phyloP scores from a whole-genome alignment of 2,888 invertebrate species.

The Apeira syringaria region DNA sequence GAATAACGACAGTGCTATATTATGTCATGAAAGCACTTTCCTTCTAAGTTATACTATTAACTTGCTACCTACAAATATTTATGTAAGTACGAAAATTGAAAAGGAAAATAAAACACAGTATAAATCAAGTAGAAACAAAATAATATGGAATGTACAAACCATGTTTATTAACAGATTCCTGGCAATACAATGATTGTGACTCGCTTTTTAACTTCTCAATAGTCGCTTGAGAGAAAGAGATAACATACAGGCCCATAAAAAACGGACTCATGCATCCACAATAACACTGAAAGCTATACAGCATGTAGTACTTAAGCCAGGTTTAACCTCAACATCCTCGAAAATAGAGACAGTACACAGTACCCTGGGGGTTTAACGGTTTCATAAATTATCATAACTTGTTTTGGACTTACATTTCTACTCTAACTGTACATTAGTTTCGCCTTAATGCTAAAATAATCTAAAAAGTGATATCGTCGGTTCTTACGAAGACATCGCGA shows the following conservation, averaged over 20 bases:
- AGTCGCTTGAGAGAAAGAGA: slow-evolving; percentile 50
- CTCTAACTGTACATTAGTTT: slow-evolving; percentile 85
- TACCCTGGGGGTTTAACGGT: slow-evolving; percentile 70
- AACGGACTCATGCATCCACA: slow-evolving; percentile 64
- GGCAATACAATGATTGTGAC: slow-evolving; percentile 82
- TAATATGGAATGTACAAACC: slow-evolving; percentile 93
- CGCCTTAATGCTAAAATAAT: slow-evolving; percentile 84
- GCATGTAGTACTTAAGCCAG: slow-evolving; percentile 69
- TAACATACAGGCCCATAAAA: slow-evolving; percentile 51
- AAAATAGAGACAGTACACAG: slow-evolving; percentile 67
- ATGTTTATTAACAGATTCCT: slow-evolving; percentile 88
- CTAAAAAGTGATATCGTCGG: slow-evolving; percentile 79
- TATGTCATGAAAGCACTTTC: slow-evolving; percentile 65
- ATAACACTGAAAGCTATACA: slow-evolving; percentile 75
- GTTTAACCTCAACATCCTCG: slow-evolving; percentile 65
- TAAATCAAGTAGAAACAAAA: slow-evolving; percentile 85
- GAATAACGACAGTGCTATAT: slow-evolving; percentile 58
- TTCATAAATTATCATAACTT: slow-evolving; percentile 77
- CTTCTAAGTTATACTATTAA: slow-evolving; percentile 53
- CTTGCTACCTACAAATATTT: slow-evolving; percentile 46
- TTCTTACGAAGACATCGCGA: slow-evolving; percentile 65
- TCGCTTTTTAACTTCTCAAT: slow-evolving; percentile 48
- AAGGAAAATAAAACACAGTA: slow-evolving; percentile 80
- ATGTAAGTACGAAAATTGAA: slow-evolving; percentile 45
- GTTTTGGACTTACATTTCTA: slow-evolving; percentile 83